A percentile compares a stretch with the other conserved stretches of the same genome.
These are phyloP conservation scores for Drosophila mercatorum DNA, from an alignment of 2,888 invertebrate species.

Conservation along the genomic window DNA sequence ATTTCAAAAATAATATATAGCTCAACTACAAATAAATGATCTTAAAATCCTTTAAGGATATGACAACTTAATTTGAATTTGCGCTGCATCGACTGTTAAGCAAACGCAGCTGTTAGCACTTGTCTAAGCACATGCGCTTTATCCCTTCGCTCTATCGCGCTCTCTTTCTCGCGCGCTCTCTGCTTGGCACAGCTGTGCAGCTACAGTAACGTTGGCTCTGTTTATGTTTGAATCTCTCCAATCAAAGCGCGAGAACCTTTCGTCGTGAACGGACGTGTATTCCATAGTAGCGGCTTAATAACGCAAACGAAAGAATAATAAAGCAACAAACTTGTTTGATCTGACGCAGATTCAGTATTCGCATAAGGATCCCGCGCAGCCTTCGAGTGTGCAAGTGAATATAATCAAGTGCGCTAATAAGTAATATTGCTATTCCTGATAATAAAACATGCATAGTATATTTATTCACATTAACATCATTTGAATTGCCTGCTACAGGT, in stretches of 20 bases:
- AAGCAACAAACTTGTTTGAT: conserved; percentile 64
- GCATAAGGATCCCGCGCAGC: conserved; percentile 20
- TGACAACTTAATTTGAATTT: background rate
- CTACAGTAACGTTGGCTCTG: conserved; percentile 48
- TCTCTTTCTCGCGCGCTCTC: background rate
- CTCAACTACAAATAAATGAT: background rate
- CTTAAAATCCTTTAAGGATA: background rate
- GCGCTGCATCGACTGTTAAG: conserved; percentile 20
- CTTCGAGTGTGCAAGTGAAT: conserved; percentile 23
- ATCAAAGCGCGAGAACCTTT: conserved; percentile 74
- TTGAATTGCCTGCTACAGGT: conserved; percentile 43
- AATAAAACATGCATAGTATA: background rate
- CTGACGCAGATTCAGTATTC: conserved; percentile 7
- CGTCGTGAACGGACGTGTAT: conserved; percentile 72
- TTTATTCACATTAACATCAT: background rate
- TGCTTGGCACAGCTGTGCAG: conserved; percentile 40
- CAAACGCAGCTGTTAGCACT: conserved; percentile 34
- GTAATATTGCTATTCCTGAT: background rate
- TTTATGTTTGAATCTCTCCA: conserved; percentile 70
- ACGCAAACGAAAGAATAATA: conserved; percentile 61
- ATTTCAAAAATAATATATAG: background rate
- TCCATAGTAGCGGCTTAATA: conserved; percentile 23
- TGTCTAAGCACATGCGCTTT: conserved; percentile 62
- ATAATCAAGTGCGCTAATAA: conserved; percentile 8
- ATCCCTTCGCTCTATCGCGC: background rate